Evolutionary conservation across 2,888 invertebrate genomes (phyloP).

Genomic region (Ophion ventricosus): DNA sequence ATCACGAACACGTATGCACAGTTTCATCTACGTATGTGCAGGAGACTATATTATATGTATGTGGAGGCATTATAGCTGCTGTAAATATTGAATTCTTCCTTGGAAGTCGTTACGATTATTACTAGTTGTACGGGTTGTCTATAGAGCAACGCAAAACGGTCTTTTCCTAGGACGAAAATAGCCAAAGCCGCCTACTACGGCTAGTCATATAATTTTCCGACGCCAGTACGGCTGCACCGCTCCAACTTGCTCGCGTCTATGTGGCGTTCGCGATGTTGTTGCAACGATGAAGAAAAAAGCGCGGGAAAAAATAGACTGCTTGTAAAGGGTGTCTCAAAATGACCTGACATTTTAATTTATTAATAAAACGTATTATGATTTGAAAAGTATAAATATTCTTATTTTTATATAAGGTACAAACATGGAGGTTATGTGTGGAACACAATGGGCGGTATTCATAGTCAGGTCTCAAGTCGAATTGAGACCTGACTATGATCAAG

Average conservation of each 20-base stretch:
- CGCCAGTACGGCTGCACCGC: slow-evolving; percentile 30
- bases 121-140: slow-evolving; percentile 19
- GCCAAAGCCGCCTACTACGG: neutral
- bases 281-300: neutral
- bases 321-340: too few relatives aligned
- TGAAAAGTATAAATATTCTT: too few relatives aligned
- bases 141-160: slow-evolving; percentile 23
- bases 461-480: too few relatives aligned
- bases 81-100: neutral
- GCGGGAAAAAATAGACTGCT: neutral
- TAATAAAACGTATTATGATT: too few relatives aligned
- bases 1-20: too few relatives aligned
- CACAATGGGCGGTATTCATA: too few relatives aligned
- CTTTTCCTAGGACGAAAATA: slow-evolving; percentile 31
- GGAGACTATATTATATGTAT: neutral
- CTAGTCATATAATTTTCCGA: slow-evolving; percentile 26
- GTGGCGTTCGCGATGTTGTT: neutral
- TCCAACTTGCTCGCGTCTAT: neutral
- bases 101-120: neutral
- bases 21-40: too few relatives aligned
- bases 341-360: too few relatives aligned
- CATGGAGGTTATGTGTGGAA: too few relatives aligned
- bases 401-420: too few relatives aligned
- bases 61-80: neutral
- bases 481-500: too few relatives aligned